phyloP scores from a whole-genome alignment of 2,113 vertebrate genomes.

The Caranx ignobilis region DNA sequence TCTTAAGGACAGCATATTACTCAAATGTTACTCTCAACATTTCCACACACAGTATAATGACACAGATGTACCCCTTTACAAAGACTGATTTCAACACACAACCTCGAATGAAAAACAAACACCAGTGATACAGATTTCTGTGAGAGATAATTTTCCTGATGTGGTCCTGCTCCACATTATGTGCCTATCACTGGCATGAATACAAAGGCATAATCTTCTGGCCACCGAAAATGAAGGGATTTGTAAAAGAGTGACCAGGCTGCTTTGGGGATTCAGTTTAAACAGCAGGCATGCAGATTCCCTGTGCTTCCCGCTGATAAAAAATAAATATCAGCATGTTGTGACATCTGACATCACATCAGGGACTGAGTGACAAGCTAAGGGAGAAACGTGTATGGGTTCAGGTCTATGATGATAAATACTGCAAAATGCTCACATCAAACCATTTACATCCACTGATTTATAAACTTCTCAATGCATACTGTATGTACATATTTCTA shows the following conservation, averaged over 20 bases:
- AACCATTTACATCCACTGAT: slow-evolving; percentile 74
- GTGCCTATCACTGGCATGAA: neutral
- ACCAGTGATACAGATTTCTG: neutral
- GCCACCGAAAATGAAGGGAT: neutral
- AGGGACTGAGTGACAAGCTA: slow-evolving; percentile 7
- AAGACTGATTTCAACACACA: neutral
- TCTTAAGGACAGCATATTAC: slow-evolving; percentile 25
- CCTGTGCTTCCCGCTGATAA: neutral
- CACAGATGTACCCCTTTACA: slow-evolving; percentile 1
- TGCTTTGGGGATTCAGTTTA: slow-evolving; percentile 18
- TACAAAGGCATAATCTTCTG: neutral
- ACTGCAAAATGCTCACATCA: slow-evolving; percentile 61
- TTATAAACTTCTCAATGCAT: slow-evolving; percentile 81
- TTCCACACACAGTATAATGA: slow-evolving; percentile 8
- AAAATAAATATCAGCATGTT: slow-evolving; percentile 18
- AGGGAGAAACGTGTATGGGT: neutral
- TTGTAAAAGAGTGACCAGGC: neutral
- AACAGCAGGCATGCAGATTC: slow-evolving; percentile 43
- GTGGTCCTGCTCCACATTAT: neutral
- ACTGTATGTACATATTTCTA: slow-evolving; percentile 79
- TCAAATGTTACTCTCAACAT: neutral
- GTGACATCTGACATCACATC: slow-evolving; percentile 12
- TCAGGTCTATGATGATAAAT: slow-evolving; percentile 52
- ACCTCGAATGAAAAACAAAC: neutral
- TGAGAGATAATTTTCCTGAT: neutral